Conservation (phyloP, 1,140 invertebrate species). For the Aphaenogaster rudis region DNA sequence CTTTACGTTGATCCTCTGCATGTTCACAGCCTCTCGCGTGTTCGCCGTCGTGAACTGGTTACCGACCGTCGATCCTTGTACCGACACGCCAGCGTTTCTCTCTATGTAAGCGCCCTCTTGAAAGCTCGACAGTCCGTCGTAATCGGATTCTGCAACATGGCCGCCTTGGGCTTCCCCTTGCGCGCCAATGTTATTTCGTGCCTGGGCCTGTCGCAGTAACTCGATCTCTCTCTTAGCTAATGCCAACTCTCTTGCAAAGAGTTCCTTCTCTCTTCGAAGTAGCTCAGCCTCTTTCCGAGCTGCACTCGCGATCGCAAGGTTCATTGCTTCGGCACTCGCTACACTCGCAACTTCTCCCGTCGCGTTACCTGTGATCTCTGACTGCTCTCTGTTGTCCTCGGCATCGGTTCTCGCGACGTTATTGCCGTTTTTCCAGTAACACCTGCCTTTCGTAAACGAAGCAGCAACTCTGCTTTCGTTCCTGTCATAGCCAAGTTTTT, state of each 20-base stretch:
- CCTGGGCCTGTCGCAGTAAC: not conserved
- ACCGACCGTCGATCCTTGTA: not conserved
- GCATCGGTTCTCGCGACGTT: not conserved
- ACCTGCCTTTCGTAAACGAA: too few relatives aligned
- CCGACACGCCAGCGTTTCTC: not conserved
- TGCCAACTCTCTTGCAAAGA: not conserved
- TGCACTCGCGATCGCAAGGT: not conserved
- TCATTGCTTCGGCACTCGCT: not conserved
- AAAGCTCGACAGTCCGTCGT: not conserved
- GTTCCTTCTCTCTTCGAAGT: not conserved
- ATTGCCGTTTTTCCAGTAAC: not conserved
- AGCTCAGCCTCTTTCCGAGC: slow-evolving; percentile 4
- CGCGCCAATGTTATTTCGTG: not conserved
- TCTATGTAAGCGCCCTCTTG: not conserved
- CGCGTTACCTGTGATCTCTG: not conserved
- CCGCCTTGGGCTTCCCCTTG: not conserved
- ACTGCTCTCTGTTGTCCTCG: not conserved
- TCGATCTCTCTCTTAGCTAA: not conserved
- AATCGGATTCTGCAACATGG: not conserved
- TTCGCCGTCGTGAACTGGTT: not conserved
- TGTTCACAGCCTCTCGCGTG: too few relatives aligned
- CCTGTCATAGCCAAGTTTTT: too few relatives aligned
- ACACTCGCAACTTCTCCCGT: not conserved
- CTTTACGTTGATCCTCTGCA: not conserved
- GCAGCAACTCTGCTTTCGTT: too few relatives aligned